Evolutionary conservation across 2,113 vertebrate species (phyloP).

Genomic region (Alexandromys fortis): DNA sequence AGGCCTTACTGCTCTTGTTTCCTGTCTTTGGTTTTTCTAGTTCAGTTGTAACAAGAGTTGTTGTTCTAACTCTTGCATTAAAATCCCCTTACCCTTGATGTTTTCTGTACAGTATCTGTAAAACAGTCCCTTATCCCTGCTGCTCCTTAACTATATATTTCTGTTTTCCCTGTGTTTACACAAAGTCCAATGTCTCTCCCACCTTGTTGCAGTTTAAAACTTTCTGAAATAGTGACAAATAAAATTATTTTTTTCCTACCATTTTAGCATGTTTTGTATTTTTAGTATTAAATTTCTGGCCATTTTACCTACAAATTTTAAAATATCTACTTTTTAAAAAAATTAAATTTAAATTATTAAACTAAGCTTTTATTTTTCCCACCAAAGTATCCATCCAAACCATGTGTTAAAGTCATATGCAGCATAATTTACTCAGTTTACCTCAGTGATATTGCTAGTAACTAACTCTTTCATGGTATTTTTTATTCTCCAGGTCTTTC

Average conservation of each 20-base stretch:
- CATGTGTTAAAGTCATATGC: neutral
- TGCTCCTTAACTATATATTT: neutral
- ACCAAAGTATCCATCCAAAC: neutral
- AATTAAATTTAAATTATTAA: constrained; percentile 36
- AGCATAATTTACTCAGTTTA: neutral
- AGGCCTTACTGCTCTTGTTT: neutral
- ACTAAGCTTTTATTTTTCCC: neutral
- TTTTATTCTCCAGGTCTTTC: neutral
- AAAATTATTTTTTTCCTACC: neutral
- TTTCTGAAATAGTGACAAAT: neutral
- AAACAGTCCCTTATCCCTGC: fast-evolving
- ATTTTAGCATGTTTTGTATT: neutral
- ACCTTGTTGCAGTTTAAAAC: neutral
- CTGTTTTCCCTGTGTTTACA: neutral
- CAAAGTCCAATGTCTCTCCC: neutral
- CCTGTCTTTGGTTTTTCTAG: neutral
- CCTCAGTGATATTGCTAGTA: neutral
- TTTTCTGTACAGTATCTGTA: neutral
- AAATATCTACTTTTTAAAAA: constrained; percentile 1
- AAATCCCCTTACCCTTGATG: neutral
- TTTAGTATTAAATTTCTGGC: neutral
- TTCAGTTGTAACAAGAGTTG: neutral
- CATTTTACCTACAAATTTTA: neutral
- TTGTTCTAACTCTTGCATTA: neutral
- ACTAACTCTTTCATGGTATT: neutral